These are phyloP conservation scores for Elegia similella DNA, from an alignment of 2,888 invertebrate genomes.

Conservation along the genomic window DNA sequence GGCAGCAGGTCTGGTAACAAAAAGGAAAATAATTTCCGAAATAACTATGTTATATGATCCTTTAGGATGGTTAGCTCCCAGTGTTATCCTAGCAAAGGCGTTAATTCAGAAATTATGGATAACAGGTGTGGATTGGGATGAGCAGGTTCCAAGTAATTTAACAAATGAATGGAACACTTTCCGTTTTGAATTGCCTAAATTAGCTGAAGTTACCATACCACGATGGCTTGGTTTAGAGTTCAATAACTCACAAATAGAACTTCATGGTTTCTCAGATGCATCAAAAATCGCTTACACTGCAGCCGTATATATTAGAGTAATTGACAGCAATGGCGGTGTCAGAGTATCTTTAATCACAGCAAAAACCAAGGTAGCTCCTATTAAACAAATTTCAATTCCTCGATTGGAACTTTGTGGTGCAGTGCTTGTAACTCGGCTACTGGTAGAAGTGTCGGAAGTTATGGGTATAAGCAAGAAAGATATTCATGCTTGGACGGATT, in stretches of 20 bases:
- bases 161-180: neutral
- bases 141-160: neutral
- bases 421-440: neutral
- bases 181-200: neutral
- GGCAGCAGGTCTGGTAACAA: neutral
- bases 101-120: slow-evolving; percentile 2
- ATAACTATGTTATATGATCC: slow-evolving; percentile 1
- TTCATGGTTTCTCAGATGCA: slow-evolving; percentile 17
- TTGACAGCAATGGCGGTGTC: slow-evolving; percentile 15
- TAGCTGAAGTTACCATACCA: neutral
- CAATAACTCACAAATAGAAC: neutral
- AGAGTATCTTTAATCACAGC: slow-evolving; percentile 22
- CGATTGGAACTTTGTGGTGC: slow-evolving; percentile 12
- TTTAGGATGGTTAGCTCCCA: neutral
- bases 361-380: slow-evolving; percentile 11
- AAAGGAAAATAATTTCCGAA: slow-evolving; percentile 6
- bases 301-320: slow-evolving; percentile 20
- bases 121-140: slow-evolving; percentile 1
- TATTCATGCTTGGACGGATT: slow-evolving; percentile 11
- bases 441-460: slow-evolving; percentile 10
- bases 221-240: slow-evolving; percentile 4
- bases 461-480: neutral
- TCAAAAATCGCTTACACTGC: slow-evolving; percentile 14
- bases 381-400: slow-evolving; percentile 15
- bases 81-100: neutral